phyloP scores from a whole-genome alignment of 2,113 vertebrate species.

The Tenrec ecaudatus region DNA sequence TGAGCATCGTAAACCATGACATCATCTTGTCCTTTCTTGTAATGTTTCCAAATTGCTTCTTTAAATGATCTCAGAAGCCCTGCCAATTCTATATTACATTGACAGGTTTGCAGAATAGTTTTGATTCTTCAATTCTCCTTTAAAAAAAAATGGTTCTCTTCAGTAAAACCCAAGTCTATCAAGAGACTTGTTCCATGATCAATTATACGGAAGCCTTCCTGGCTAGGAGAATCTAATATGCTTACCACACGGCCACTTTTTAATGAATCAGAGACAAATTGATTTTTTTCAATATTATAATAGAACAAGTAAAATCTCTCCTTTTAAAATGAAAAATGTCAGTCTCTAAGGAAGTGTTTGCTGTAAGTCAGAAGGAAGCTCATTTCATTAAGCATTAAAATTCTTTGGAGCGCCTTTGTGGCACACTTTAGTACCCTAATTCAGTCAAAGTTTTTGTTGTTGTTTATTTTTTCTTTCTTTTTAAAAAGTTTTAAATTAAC shows the following conservation, averaged over 20 bases:
- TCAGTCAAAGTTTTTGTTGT: background rate
- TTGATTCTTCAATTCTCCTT: too few species aligned
- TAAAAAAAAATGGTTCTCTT: background rate
- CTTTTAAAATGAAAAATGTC: constrained; percentile 24
- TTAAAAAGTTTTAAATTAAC: constrained; percentile 49
- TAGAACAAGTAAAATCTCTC: constrained; percentile 1
- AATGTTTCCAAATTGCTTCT: constrained; percentile 52
- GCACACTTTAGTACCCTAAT: constrained; percentile 28
- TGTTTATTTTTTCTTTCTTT: too few species aligned
- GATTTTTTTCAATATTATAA: constrained; percentile 13
- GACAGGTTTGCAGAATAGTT: constrained; percentile 25
- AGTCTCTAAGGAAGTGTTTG: constrained; percentile 20
- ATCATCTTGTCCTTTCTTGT: constrained; percentile 45
- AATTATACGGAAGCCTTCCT: background rate
- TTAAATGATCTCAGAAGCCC: constrained; percentile 54
- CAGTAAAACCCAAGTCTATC: constrained; percentile 24
- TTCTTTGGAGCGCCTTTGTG: constrained; percentile 36
- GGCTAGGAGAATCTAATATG: background rate
- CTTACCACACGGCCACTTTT: constrained; percentile 63
- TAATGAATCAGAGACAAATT: constrained; percentile 48
- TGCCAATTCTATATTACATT: constrained; percentile 40
- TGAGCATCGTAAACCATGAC: constrained; percentile 22
- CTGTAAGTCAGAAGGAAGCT: constrained; percentile 61
- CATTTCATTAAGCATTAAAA: constrained; percentile 31
- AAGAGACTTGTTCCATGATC: constrained; percentile 32